A percentile compares a stretch with the other conserved stretches of the same genome.
Evolutionary conservation across 1,140 invertebrate species (phyloP).

Genomic region (Proctacanthus coquilletti): DNA sequence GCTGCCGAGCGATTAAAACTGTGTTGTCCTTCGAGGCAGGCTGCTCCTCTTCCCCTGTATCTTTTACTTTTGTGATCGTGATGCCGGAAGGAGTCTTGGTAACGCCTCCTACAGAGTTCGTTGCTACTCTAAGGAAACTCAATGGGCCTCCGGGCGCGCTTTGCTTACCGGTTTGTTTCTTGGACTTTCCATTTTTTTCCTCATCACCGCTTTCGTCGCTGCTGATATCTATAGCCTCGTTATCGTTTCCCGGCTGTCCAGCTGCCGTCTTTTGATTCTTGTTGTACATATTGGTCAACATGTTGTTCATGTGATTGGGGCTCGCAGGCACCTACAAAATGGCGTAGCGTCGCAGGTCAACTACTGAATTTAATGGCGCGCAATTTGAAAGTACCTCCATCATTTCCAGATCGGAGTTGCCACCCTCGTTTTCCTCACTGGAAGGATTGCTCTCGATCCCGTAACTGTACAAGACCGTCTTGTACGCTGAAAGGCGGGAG

Average conservation of each 20-base stretch:
- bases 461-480: constrained; percentile 39
- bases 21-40: no score
- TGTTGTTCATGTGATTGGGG: constrained; percentile 28
- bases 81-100: no score
- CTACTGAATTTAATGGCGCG: neutral
- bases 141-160: no score
- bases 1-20: no score
- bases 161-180: no score
- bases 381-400: constrained; percentile 22
- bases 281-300: constrained; percentile 35
- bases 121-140: no score
- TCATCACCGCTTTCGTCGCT: constrained; percentile 37
- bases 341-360: neutral
- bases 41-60: no score
- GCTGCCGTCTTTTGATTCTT: constrained; percentile 20
- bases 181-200: constrained; percentile 14
- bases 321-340: neutral
- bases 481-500: constrained; percentile 34
- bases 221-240: constrained; percentile 38
- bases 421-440: constrained; percentile 39
- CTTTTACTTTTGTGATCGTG: no score
- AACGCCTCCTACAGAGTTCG: no score
- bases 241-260: constrained; percentile 12
- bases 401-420: constrained; percentile 34
- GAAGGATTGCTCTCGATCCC: constrained; percentile 35